phyloP scores from a whole-genome alignment of 2,888 invertebrate species.

The Lochmaea capreae region DNA sequence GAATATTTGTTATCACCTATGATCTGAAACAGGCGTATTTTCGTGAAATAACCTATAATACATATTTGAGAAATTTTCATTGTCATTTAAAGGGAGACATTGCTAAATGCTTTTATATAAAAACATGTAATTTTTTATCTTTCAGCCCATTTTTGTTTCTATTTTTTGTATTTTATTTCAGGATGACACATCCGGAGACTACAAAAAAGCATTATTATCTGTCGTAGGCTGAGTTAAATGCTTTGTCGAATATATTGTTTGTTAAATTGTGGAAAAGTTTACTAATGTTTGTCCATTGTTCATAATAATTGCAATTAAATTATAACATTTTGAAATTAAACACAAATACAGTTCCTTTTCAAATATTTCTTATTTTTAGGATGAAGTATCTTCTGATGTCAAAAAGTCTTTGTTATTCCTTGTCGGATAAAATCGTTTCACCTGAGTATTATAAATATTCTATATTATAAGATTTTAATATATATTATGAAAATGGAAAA shows the following conservation, averaged over 20 bases:
- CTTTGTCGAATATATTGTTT: neutral
- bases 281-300: conserved; percentile 7
- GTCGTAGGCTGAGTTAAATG: conserved; percentile 67
- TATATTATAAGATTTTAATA: conserved; percentile 10
- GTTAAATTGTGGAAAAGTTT: conserved; percentile 21
- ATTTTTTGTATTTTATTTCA: conserved; percentile 67
- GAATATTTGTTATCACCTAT: too few species aligned
- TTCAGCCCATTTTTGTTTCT: conserved; percentile 18
- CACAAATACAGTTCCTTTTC: conserved; percentile 19
- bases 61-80: too few species aligned
- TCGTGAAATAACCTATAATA: too few species aligned
- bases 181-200: conserved; percentile 94
- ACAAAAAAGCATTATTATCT: conserved; percentile 89
- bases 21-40: too few species aligned
- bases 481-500: neutral
- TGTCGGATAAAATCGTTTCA: conserved; percentile 58
- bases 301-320: neutral
- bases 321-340: neutral
- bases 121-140: too few species aligned
- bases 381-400: conserved; percentile 87
- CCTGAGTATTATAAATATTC: neutral
- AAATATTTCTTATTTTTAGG: conserved; percentile 68
- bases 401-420: conserved; percentile 83
- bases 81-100: too few species aligned
- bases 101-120: too few species aligned